Conservation (phyloP, 2,113 vertebrate genomes). For the Nettapus auritus region DNA sequence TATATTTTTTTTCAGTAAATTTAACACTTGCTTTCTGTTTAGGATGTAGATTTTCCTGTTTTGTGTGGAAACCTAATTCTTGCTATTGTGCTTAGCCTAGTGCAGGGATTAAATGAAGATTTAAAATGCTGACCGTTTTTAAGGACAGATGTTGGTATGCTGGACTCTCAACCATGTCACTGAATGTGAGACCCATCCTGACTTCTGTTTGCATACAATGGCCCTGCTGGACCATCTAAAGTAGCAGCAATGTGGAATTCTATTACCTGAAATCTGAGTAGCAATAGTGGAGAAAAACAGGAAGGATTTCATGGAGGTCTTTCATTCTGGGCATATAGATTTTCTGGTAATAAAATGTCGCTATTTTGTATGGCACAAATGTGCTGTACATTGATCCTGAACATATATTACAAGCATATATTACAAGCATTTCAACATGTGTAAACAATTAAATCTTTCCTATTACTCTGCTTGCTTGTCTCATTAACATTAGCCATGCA, state of each 20-base stretch:
- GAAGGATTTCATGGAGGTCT: neutral
- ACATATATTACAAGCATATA: neutral
- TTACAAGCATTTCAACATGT: neutral
- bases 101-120: neutral
- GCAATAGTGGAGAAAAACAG: neutral
- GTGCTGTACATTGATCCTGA: neutral
- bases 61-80: neutral
- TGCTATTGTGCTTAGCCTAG: neutral
- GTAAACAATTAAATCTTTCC: neutral
- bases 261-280: neutral
- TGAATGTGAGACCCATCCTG: neutral
- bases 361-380: neutral
- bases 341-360: neutral
- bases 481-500: neutral
- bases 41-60: neutral
- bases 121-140: neutral
- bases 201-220: neutral
- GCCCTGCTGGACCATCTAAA: neutral
- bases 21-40: neutral
- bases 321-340: neutral
- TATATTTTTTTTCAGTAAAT: neutral
- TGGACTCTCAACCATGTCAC: neutral
- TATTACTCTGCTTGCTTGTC: neutral
- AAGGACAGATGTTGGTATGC: neutral
- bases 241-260: neutral